Evolutionary conservation across 2,113 vertebrate genomes (phyloP).

Genomic region (Sitta europaea): DNA sequence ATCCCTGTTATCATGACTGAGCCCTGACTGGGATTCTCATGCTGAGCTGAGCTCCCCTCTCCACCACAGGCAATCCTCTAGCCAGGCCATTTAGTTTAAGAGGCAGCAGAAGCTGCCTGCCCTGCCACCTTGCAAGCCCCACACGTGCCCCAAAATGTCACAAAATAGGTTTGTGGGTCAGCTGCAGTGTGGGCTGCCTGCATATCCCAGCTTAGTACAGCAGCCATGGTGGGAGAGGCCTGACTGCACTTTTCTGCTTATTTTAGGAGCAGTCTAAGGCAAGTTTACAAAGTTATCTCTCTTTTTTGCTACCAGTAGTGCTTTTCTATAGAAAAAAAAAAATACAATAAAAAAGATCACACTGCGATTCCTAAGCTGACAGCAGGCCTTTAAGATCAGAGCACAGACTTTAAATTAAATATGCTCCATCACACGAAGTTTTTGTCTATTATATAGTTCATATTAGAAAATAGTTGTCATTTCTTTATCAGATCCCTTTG

Average conservation of each 20-base stretch:
- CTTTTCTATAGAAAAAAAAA: not conserved
- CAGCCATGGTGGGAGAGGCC: not conserved
- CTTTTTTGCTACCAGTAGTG: not conserved
- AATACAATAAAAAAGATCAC: not conserved
- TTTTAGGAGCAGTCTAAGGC: slow-evolving; percentile 44
- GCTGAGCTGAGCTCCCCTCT: not conserved
- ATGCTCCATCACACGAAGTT: not conserved
- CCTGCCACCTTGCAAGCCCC: not conserved
- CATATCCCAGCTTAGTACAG: not conserved
- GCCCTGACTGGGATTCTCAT: not conserved
- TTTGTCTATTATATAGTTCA: not conserved
- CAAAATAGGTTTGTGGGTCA: slow-evolving; percentile 59
- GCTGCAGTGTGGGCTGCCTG: not conserved
- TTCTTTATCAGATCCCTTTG: slow-evolving; percentile 25
- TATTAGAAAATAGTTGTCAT: slow-evolving; percentile 21
- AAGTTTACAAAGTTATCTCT: slow-evolving; percentile 9
- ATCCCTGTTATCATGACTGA: not conserved
- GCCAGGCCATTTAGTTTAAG: not conserved
- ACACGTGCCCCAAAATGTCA: not conserved
- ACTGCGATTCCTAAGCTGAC: not conserved
- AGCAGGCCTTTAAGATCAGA: not conserved
- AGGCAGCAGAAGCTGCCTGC: not conserved
- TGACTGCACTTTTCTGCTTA: not conserved
- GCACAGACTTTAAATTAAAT: not conserved
- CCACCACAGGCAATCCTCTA: not conserved